phyloP scores from a whole-genome alignment of 2,888 invertebrate species.

The Trichopria drosophilae region DNA sequence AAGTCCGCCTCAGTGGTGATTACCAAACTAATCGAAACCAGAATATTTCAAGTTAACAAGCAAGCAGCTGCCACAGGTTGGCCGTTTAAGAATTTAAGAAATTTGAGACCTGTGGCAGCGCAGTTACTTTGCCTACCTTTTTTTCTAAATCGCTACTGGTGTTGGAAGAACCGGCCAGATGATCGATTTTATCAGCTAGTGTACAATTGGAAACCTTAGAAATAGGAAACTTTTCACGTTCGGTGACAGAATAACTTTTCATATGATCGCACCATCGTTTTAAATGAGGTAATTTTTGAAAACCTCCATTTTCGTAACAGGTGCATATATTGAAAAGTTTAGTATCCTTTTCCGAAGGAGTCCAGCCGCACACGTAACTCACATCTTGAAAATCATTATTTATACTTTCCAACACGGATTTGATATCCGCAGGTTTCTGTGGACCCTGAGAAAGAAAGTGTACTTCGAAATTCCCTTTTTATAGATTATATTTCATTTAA shows the following conservation, averaged over 20 bases:
- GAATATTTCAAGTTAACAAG: constrained; percentile 45
- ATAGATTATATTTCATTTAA: too few relatives aligned
- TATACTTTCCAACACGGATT: constrained; percentile 42
- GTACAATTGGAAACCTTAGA: constrained; percentile 56
- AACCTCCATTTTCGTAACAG: constrained; percentile 46
- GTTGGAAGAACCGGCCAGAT: constrained; percentile 29
- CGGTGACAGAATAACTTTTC: constrained; percentile 63
- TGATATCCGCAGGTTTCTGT: constrained; percentile 31
- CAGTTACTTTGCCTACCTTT: constrained; percentile 49
- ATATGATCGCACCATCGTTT: constrained; percentile 68
- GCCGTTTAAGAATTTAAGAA: not conserved
- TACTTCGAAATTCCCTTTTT: not conserved
- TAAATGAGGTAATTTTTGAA: constrained; percentile 60
- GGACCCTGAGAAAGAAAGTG: constrained; percentile 28
- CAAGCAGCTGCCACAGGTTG: constrained; percentile 41
- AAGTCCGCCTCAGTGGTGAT: constrained; percentile 53
- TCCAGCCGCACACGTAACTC: constrained; percentile 65
- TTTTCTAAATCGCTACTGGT: constrained; percentile 40
- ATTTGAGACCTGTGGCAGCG: constrained; percentile 36
- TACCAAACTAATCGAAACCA: constrained; percentile 51
- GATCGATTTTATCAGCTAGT: constrained; percentile 43
- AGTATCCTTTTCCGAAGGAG: constrained; percentile 62
- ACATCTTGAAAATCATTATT: constrained; percentile 61
- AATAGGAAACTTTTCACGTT: constrained; percentile 59
- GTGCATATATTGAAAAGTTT: constrained; percentile 54